Conservation (phyloP, 35 echinoderm and acorn worm species). For the Amphiura filiformis region DNA sequence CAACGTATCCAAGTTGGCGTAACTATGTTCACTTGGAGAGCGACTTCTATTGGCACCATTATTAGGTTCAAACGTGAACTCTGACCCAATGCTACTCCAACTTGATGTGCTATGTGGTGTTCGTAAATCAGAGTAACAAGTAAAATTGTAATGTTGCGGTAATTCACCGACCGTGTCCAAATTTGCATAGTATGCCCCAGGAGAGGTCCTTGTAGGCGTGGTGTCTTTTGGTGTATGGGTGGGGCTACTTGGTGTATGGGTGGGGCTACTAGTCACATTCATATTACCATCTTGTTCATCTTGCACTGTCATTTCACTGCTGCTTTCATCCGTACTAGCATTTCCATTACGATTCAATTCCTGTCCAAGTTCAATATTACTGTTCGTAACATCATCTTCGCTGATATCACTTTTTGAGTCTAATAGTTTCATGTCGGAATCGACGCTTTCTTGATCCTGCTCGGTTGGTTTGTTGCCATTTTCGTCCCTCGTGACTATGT, state of each 20-base stretch:
- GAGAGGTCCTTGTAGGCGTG: constrained; percentile 22
- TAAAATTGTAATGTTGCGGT: constrained; percentile 50
- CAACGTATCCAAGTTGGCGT: constrained; percentile 72
- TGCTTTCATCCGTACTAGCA: not conserved
- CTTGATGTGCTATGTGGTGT: constrained; percentile 45
- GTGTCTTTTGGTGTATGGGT: not conserved
- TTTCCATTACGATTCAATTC: not conserved
- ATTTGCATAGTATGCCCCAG: constrained; percentile 75
- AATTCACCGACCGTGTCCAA: constrained; percentile 86
- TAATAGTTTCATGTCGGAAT: not conserved
- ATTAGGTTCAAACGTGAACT: constrained; percentile 77
- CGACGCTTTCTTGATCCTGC: not conserved
- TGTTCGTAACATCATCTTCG: not conserved
- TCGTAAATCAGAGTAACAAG: constrained; percentile 38
- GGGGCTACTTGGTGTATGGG: not conserved
- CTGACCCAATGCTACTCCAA: constrained; percentile 45
- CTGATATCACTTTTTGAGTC: not conserved
- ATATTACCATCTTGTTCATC: not conserved
- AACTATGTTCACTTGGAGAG: constrained; percentile 56
- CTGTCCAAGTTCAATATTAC: not conserved
- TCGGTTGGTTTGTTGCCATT: constrained; percentile 19
- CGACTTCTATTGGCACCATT: constrained; percentile 34
- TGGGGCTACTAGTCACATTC: not conserved
- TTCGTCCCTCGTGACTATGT: not conserved
- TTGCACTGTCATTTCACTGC: not conserved